Evolutionary conservation across 2,888 invertebrate species (phyloP), one percentile per base, ranked within the genome.

Genomic region (Pollenia angustigena): DNA sequence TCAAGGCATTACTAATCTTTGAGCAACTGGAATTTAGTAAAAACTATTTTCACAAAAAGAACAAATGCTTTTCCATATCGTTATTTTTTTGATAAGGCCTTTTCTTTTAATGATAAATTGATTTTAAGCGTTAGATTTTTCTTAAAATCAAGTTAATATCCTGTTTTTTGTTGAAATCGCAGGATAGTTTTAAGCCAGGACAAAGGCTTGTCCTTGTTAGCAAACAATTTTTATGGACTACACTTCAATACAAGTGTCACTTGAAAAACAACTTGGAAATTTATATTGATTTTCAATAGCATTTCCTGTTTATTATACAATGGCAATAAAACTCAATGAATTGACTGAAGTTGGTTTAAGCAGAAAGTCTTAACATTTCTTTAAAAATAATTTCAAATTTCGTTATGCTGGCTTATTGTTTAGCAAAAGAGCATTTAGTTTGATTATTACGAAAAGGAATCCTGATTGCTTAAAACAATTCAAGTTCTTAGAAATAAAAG

Each of bases 241-340:
- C 64, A 72, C 86, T 86, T 86, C 80, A 86, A 46, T 75, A 71
- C 58, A 60, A 86, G 86, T 86, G 82, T 83, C 86, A 86, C 86
- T 86, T 86, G 75, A 82, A 86, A 86, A 75, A 40, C 79, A 64
- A 71, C 64, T 80, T 8, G 32, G 64, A 75, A 66, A 50, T 81
- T 50, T 52, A 23, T 14, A 12, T 4, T 23, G n/a, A 23, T 75
- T 32, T 48, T 75, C n/a, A 71, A 46, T 46, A 78, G 50, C 66
- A 86, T 66, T 86, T 86, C 86, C 86, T 86, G 86, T 76, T 60
- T 69, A 56, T 81, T 75, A 52, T 52, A 32, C 14, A 85, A 76
- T 12, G 44, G 14, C 64, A 44, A 52, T 48, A 48, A 71, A 82
- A 69, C 12, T 56, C 40, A 56, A 66, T 58, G 58, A 60, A 71